Base-by-base conservation (phyloP, 2,888 invertebrate species). In the Subacronicta megacephala region DNA sequence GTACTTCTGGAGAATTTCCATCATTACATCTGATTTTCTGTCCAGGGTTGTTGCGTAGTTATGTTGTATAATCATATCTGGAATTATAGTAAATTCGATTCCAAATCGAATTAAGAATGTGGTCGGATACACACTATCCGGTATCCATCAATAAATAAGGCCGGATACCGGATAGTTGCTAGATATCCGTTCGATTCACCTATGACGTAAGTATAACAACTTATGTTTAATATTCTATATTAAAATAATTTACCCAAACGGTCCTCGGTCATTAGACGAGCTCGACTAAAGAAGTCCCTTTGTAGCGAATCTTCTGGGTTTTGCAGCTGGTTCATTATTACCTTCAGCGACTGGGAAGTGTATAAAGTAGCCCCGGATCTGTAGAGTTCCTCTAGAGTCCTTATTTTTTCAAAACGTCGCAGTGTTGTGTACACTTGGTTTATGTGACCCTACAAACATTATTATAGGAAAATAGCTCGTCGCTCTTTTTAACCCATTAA, bases 351-450 rank as follows among this genome's bases (percentile, higher is more conserved):
- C 0, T 62, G 67, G 0, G 86, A 81, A 0, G 79, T 78, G 51
- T 78, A 78, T 2, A 89, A 37, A 5, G 57, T 57, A 3, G 50
- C 44, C 0, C 65, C 47, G 6, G 78, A 70, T 4, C 62, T 43
- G 13, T 75, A 77, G 0, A 89, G 58, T 1, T 83, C 63, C 2
- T 72, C 16, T 7, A 88, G 57, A 9, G 80, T 82, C 9, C 62
- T 71, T 0, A 88, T 60, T 38, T 56, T 62, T 0, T 38, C 18
- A 36, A 75, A 72, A 12, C 74, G 73, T 13, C 67, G 55, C 3
- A 76, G 57, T 3, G 87, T 84, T 23, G 89, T 84, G 60, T 83
- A 88, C 12, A 79, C 72, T 61, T 82, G 81, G 71, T 83, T 89
- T 13, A 87, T 70, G 56, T 87, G 78, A 18, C 88, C 71, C 89